These are phyloP conservation scores for Bovichtus variegatus DNA, from an alignment of 2,797 vertebrate genomes.

Conservation along the genomic window DNA sequence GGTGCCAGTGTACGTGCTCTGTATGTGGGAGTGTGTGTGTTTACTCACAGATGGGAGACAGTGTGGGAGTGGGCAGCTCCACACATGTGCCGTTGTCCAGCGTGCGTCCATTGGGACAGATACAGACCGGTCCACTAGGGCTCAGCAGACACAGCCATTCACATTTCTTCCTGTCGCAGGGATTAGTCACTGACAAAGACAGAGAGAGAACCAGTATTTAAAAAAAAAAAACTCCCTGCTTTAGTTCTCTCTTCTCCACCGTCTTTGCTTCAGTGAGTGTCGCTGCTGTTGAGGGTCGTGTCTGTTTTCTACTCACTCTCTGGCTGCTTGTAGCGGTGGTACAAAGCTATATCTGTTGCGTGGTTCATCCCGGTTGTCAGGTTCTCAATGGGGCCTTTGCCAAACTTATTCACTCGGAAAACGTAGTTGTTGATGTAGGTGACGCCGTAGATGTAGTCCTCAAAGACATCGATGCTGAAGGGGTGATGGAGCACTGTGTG, in stretches of 20 bases:
- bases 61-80: slow-evolving; percentile 88
- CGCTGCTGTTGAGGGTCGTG: neutral
- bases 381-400: slow-evolving; percentile 89
- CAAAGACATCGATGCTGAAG: slow-evolving; percentile 97
- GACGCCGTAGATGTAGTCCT: slow-evolving; percentile 96
- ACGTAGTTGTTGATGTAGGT: slow-evolving; percentile 96
- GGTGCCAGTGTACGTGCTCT: neutral
- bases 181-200: slow-evolving; percentile 89
- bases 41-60: slow-evolving; percentile 89
- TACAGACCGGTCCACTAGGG: slow-evolving; percentile 95
- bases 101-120: slow-evolving; percentile 92
- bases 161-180: slow-evolving; percentile 97
- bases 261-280: neutral
- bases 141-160: slow-evolving; percentile 97
- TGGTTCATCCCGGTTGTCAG: slow-evolving; percentile 95
- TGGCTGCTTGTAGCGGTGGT: slow-evolving; percentile 95
- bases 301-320: slow-evolving; percentile 85
- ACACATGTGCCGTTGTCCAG: slow-evolving; percentile 95
- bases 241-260: neutral
- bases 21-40: neutral
- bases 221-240: neutral
- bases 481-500: slow-evolving; percentile 91
- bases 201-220: neutral
- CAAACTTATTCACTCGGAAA: slow-evolving; percentile 97
- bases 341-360: slow-evolving; percentile 92